Conservation (phyloP, 2,888 invertebrate species). For the Sisyra terminalis region DNA sequence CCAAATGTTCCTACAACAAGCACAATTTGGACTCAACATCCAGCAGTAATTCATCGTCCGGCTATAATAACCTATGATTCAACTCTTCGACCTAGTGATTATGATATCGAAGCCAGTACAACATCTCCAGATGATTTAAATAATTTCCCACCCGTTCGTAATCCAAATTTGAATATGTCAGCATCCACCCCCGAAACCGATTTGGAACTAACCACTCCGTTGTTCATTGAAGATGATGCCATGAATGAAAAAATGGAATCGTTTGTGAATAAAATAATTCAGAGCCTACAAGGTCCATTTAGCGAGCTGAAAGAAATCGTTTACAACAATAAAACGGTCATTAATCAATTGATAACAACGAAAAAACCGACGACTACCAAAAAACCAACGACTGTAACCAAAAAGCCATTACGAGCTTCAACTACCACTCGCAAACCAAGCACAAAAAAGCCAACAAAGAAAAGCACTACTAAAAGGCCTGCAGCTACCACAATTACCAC, state of each 20-base stretch:
- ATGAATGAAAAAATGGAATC: constrained; percentile 64
- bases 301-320: constrained; percentile 65
- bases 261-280: constrained; percentile 69
- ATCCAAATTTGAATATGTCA: constrained; percentile 64
- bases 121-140: constrained; percentile 40
- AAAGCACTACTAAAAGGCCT: constrained; percentile 18
- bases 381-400: constrained; percentile 19
- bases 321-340: constrained; percentile 30
- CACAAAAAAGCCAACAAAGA: constrained; percentile 16
- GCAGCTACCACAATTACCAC: constrained; percentile 20
- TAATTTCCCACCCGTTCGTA: constrained; percentile 73
- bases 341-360: constrained; percentile 14
- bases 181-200: constrained; percentile 34
- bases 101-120: constrained; percentile 17
- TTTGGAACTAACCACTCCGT: constrained; percentile 57
- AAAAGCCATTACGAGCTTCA: constrained; percentile 14
- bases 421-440: constrained; percentile 22
- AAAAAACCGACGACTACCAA: constrained; percentile 15
- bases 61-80: neutral
- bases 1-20: constrained; percentile 19
- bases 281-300: constrained; percentile 69
- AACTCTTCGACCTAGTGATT: constrained; percentile 9
- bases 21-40: constrained; percentile 15
- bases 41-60: constrained; percentile 6
- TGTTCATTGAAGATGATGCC: constrained; percentile 58